Evolutionary conservation across 2,888 invertebrate species (phyloP), one percentile per base, ranked within the genome.

Genomic region (Brachypalpus laphriformis): DNA sequence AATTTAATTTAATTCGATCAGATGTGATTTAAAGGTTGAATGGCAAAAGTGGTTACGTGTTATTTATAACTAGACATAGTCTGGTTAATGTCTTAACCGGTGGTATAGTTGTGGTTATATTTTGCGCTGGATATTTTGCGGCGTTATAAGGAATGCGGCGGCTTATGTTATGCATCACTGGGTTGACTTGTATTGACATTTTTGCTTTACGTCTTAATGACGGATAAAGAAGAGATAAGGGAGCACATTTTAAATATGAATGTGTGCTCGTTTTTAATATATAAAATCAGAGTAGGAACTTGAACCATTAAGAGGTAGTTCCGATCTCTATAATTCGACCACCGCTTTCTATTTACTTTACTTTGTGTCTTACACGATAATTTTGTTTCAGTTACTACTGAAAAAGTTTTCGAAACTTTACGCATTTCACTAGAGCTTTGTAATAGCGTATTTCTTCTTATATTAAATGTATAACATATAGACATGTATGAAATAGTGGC

Each of bases 21-120:
- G 75, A 75, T 81, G 70, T 75, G 70, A 75, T 81, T 85, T 81
- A 74, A 59, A 74, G 63, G 71, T 56, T 70, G 61, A 70, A 77
- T 45, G 45, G 22, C 51, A 34, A 45, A 34, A 54, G 51, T 45
- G 61, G 70, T 51, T 61, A 65, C 16, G 7, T 34, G 31, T 51
- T 34, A 51, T 40, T 28, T 66, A 16, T 20, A 9, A 1, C 3
- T 47, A 66, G 20, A 47, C 9, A 28, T 40, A 37, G 22, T 51
- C 22, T 57, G 70, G 31, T 70, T 7, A 31, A 45, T 59, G 59
- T 47, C 45, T 56, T 16, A 37, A 45, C 47, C 18, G 66, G 42
- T 37, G 9, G 68, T 16, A 56, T 65, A 20, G 31, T 40, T 59
- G 59, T 37, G 66, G 31, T 25, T 66, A 14, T 7, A 47, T 75